A percentile compares a stretch with the other conserved stretches of the same genome.
phyloP scores from a whole-genome alignment of 2,113 vertebrate species.

The Malaclemys terrapin region DNA sequence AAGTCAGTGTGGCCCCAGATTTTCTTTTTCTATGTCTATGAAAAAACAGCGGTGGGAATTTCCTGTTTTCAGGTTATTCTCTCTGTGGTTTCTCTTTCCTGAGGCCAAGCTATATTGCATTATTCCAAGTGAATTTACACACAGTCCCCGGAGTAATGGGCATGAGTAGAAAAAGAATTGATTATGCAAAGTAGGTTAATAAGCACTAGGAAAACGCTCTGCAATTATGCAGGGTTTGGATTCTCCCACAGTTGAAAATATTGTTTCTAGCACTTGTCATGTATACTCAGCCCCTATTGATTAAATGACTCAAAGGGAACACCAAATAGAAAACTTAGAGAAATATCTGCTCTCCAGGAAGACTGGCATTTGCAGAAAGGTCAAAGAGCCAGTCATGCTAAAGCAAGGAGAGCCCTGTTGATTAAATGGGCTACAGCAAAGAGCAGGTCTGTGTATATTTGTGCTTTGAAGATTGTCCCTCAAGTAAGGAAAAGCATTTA shows the following conservation, averaged over 20 bases:
- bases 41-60: background rate
- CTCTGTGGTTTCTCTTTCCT: background rate
- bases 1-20: background rate
- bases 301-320: background rate
- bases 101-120: background rate
- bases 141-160: background rate
- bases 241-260: background rate
- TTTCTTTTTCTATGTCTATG: background rate
- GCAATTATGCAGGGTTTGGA: background rate
- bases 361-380: background rate
- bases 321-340: background rate
- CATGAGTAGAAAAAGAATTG: background rate
- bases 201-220: background rate
- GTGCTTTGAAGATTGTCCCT: background rate
- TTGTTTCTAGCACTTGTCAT: background rate
- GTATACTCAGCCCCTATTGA: fast-evolving
- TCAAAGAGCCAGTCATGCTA: background rate
- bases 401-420: fast-evolving
- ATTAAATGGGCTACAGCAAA: background rate
- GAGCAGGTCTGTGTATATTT: background rate
- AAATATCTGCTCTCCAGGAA: background rate
- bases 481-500: background rate
- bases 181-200: background rate
- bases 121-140: background rate
- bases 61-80: background rate